phyloP scores from a whole-genome alignment of 2,888 invertebrate genomes.

The Ypsolopha scabrella region DNA sequence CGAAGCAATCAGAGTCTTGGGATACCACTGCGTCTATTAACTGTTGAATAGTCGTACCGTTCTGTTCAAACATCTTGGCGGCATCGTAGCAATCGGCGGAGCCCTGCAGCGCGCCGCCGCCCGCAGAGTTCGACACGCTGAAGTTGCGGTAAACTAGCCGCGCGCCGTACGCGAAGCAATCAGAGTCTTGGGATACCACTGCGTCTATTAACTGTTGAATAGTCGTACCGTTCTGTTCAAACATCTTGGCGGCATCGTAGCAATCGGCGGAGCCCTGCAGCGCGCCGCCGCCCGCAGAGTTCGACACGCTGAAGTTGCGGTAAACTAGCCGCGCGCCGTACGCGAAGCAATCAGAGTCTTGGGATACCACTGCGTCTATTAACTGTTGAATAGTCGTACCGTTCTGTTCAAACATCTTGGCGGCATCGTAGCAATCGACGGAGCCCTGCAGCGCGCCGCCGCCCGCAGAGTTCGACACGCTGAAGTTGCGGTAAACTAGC shows the following conservation, averaged over 20 bases:
- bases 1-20: conserved; percentile 92
- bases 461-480: neutral
- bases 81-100: conserved; percentile 84
- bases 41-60: conserved; percentile 46
- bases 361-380: neutral
- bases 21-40: neutral
- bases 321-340: conserved; percentile 88
- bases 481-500: conserved; percentile 66
- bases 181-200: conserved; percentile 76
- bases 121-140: neutral
- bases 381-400: conserved; percentile 33
- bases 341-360: conserved; percentile 94
- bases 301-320: neutral
- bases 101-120: conserved; percentile 73
- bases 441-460: conserved; percentile 76
- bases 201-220: neutral
- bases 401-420: conserved; percentile 72
- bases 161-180: conserved; percentile 94
- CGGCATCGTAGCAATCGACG: conserved; percentile 82
- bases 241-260: conserved; percentile 79
- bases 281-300: conserved; percentile 52
- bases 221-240: conserved; percentile 64
- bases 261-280: conserved; percentile 80
- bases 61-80: conserved; percentile 69
- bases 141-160: conserved; percentile 69